Conservation (phyloP, 2,888 invertebrate genomes). For the Pachydiplax longipennis region DNA sequence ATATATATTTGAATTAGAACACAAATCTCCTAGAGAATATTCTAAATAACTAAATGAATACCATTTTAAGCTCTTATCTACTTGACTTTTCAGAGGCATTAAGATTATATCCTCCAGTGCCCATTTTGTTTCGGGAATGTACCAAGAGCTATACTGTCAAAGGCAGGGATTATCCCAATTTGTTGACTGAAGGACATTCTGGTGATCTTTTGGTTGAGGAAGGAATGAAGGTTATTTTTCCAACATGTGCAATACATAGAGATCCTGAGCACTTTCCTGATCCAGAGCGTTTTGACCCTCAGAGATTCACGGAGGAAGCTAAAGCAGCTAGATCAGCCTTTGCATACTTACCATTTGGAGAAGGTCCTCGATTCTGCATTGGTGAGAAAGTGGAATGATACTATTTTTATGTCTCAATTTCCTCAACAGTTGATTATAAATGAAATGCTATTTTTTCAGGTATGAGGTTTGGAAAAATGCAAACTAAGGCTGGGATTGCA, state of each 20-base stretch:
- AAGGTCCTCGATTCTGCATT: constrained; percentile 2
- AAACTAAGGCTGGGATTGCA: constrained; percentile 47
- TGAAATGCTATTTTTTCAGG: constrained; percentile 15
- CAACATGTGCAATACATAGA: not conserved
- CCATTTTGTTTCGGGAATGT: constrained; percentile 58
- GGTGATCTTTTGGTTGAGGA: not conserved
- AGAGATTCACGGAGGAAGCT: not conserved
- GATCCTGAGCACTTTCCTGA: not conserved
- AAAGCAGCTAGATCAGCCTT: not conserved
- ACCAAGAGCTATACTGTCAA: constrained; percentile 55
- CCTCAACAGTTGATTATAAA: too few species aligned
- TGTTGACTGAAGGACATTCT: not conserved
- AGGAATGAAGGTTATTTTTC: not conserved
- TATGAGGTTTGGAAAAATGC: constrained; percentile 47
- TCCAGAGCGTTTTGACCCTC: not conserved
- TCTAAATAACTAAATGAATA: too few species aligned
- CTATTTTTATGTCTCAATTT: too few species aligned
- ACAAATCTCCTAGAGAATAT: too few species aligned
- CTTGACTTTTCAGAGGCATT: constrained; percentile 59
- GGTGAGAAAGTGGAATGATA: not conserved
- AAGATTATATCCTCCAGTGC: constrained; percentile 61
- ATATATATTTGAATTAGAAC: too few species aligned
- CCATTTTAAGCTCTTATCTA: too few species aligned
- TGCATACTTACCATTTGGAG: constrained; percentile 29
- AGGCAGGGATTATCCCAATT: not conserved